phyloP scores from a whole-genome alignment of 1,140 invertebrate species.

The Drosophila tsacasi region DNA sequence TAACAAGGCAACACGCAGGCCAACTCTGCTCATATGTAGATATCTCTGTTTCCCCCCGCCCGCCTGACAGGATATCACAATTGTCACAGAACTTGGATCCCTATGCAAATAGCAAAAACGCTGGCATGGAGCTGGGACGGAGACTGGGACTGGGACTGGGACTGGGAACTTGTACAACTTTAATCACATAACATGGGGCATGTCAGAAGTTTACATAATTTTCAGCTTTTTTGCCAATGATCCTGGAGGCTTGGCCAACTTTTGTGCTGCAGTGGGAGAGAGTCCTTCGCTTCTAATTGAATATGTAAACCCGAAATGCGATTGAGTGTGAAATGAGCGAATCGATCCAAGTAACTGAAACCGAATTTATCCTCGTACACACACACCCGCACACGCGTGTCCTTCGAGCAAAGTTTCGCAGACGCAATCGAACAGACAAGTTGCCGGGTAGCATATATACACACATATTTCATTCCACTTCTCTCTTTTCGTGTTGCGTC shows the following conservation, averaged over 20 bases:
- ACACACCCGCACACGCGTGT: background rate
- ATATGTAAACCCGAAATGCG: slow-evolving; percentile 71
- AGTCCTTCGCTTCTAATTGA: slow-evolving; percentile 66
- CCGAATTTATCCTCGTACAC: slow-evolving; percentile 17
- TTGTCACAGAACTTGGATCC: slow-evolving; percentile 66
- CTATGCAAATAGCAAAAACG: slow-evolving; percentile 68
- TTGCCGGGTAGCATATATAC: slow-evolving; percentile 10
- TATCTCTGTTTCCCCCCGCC: slow-evolving; percentile 17
- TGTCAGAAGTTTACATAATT: slow-evolving; percentile 71
- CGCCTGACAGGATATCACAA: slow-evolving; percentile 40
- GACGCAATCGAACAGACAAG: slow-evolving; percentile 37
- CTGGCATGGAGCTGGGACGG: background rate
- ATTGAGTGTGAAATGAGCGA: slow-evolving; percentile 79
- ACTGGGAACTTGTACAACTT: slow-evolving; percentile 57
- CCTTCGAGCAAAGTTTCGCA: slow-evolving; percentile 22
- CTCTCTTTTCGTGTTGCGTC: slow-evolving; percentile 14
- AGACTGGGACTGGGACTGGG: slow-evolving; percentile 1
- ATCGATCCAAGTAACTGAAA: slow-evolving; percentile 19
- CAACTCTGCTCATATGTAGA: slow-evolving; percentile 8
- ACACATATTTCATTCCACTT: slow-evolving; percentile 32
- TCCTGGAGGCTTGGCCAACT: slow-evolving; percentile 53
- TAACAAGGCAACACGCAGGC: slow-evolving; percentile 65
- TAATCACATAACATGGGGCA: slow-evolving; percentile 76
- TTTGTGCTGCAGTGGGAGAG: slow-evolving; percentile 38
- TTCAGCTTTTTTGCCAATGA: slow-evolving; percentile 65